Percentiles rank a stretch among this genome's conserved stretches.
Evolutionary conservation across 1,140 invertebrate genomes (phyloP).

Genomic region (Sycophila sp.): DNA sequence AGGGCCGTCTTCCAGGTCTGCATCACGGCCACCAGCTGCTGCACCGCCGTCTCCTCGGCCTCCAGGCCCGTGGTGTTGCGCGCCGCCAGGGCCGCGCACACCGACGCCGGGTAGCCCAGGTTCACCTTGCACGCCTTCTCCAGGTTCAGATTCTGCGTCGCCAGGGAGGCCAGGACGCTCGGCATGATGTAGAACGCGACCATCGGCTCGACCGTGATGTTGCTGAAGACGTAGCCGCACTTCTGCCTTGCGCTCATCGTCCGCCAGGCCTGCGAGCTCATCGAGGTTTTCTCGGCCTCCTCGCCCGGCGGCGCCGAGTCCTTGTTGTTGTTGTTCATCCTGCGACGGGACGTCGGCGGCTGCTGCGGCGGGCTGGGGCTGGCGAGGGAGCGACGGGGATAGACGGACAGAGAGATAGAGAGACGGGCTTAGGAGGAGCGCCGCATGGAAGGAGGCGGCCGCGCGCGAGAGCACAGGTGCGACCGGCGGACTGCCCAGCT

Average conservation of each 20-base stretch:
- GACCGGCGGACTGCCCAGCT: neutral
- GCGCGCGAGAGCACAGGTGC: neutral
- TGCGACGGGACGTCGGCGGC: neutral
- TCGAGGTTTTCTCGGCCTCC: neutral
- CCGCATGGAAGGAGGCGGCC: neutral
- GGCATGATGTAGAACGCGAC: conserved; percentile 83
- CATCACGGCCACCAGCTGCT: conserved; percentile 82
- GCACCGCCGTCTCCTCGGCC: conserved; percentile 76
- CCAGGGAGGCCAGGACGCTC: conserved; percentile 78
- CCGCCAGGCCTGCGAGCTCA: conserved; percentile 45
- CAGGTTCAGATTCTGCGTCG: conserved; percentile 83
- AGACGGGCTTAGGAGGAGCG: neutral
- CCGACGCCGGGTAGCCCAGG: conserved; percentile 73
- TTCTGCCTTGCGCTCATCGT: conserved; percentile 55
- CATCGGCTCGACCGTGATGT: conserved; percentile 84
- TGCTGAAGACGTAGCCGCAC: conserved; percentile 58
- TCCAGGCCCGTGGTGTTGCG: conserved; percentile 78
- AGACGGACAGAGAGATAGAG: neutral
- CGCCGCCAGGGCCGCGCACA: conserved; percentile 77
- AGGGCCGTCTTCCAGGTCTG: conserved; percentile 83
- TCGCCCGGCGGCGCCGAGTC: neutral
- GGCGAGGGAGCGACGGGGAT: neutral
- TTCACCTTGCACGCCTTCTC: conserved; percentile 88
- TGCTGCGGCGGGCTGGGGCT: neutral
- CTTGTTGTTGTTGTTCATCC: neutral